phyloP scores from a whole-genome alignment of 2,888 invertebrate species.

The Mythimna vitellina region DNA sequence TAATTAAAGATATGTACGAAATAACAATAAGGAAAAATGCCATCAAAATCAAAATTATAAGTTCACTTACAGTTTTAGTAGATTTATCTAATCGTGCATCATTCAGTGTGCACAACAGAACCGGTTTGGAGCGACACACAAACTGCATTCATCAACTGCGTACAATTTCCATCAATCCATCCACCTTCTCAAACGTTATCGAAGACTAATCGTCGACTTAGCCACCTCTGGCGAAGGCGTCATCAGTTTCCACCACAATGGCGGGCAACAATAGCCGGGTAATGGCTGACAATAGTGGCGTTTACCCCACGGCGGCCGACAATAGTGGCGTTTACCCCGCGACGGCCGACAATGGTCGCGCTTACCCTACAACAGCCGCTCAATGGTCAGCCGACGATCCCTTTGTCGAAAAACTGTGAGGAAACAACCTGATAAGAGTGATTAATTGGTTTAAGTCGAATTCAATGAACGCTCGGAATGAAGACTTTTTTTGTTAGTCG shows the following conservation, averaged over 20 bases:
- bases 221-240: slow-evolving; percentile 76
- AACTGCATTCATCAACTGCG: slow-evolving; percentile 1
- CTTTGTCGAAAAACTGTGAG: slow-evolving; percentile 82
- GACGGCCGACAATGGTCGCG: slow-evolving; percentile 77
- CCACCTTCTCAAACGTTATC: slow-evolving; percentile 21
- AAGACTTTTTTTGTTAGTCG: slow-evolving; percentile 74
- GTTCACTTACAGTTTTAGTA: too few relatives aligned
- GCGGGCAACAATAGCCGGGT: slow-evolving; percentile 78
- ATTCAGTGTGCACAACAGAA: too few relatives aligned
- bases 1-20: too few relatives aligned
- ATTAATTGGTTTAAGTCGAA: slow-evolving; percentile 89
- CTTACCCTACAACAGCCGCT: slow-evolving; percentile 82
- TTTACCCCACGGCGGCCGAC: slow-evolving; percentile 77
- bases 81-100: too few relatives aligned
- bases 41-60: too few relatives aligned
- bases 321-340: slow-evolving; percentile 80
- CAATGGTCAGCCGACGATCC: slow-evolving; percentile 83
- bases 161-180: slow-evolving; percentile 27
- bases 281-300: slow-evolving; percentile 74
- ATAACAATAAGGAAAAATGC: too few relatives aligned
- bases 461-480: slow-evolving; percentile 86
- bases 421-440: slow-evolving; percentile 88
- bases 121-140: not conserved
- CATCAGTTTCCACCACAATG: slow-evolving; percentile 87
- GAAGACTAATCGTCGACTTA: slow-evolving; percentile 86